These are phyloP conservation scores for Lepidocolaptes lacrymiger DNA, from an alignment of 2,797 vertebrate genomes.

Conservation along the genomic window DNA sequence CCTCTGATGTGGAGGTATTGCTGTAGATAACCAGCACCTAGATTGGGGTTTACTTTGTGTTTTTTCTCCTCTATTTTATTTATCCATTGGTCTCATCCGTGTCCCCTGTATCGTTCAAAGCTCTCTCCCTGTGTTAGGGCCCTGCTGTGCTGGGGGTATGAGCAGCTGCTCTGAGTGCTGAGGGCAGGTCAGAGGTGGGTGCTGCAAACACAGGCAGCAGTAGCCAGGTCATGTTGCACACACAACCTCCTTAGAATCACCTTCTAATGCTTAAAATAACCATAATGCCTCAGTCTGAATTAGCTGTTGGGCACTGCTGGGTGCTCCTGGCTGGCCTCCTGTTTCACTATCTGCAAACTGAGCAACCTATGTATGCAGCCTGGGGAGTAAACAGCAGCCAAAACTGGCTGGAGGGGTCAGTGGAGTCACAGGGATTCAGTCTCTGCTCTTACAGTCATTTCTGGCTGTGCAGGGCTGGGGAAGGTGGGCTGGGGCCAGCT, in stretches of 20 bases:
- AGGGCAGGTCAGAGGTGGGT: not conserved
- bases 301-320: not conserved
- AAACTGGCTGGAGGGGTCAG: not conserved
- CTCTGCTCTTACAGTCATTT: not conserved
- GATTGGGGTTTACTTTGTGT: rapidly evolving
- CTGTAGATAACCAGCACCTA: not conserved
- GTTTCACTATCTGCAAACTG: not conserved
- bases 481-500: not conserved
- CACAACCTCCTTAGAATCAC: not conserved
- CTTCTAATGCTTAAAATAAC: not conserved
- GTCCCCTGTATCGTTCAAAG: not conserved
- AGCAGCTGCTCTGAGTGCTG: not conserved
- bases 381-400: not conserved
- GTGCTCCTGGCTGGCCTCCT: not conserved
- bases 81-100: too few relatives aligned
- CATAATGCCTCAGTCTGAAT: not conserved
- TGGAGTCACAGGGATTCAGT: not conserved
- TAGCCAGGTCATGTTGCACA: not conserved
- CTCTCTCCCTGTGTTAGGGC: not conserved
- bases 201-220: not conserved
- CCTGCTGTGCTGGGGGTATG: not conserved
- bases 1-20: not conserved
- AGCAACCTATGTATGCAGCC: not conserved
- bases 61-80: not conserved
- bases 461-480: not conserved